phyloP scores from a whole-genome alignment of 2,888 invertebrate genomes.

The Philereme transversata region DNA sequence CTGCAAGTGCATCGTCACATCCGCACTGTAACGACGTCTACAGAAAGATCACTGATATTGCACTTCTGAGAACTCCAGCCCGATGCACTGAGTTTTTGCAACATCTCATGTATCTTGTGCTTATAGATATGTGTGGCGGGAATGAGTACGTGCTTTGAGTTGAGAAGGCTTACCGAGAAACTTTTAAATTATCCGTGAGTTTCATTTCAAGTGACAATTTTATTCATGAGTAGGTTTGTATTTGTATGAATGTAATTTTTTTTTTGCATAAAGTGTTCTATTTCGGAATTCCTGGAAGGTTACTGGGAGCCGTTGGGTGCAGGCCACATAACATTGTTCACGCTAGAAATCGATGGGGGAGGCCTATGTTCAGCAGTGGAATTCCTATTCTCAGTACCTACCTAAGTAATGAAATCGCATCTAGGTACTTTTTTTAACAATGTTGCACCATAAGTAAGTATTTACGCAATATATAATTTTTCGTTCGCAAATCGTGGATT shows the following conservation, averaged over 20 bases:
- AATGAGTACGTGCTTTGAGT: slow-evolving; percentile 25
- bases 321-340: too few relatives aligned
- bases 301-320: too few relatives aligned
- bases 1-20: slow-evolving; percentile 71
- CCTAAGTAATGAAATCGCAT: too few relatives aligned
- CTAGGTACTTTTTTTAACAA: too few relatives aligned
- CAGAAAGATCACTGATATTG: slow-evolving; percentile 71
- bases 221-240: neutral
- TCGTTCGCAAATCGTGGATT: neutral
- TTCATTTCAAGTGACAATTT: neutral
- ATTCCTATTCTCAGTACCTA: too few relatives aligned
- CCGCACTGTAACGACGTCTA: slow-evolving; percentile 61
- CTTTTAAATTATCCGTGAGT: slow-evolving; percentile 3
- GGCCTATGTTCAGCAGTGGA: too few relatives aligned
- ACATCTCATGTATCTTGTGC: slow-evolving; percentile 20
- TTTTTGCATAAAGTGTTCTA: too few relatives aligned
- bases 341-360: too few relatives aligned
- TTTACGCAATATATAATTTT: too few relatives aligned
- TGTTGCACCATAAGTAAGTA: too few relatives aligned
- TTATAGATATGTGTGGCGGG: slow-evolving; percentile 4
- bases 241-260: neutral
- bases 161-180: slow-evolving; percentile 18
- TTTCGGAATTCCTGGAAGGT: too few relatives aligned
- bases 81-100: slow-evolving; percentile 54
- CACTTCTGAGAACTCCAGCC: slow-evolving; percentile 69